Percentiles rank a stretch among this genome's conserved stretches.
Conservation (phyloP, 1,140 invertebrate species). For the Chrysoperla carnea region DNA sequence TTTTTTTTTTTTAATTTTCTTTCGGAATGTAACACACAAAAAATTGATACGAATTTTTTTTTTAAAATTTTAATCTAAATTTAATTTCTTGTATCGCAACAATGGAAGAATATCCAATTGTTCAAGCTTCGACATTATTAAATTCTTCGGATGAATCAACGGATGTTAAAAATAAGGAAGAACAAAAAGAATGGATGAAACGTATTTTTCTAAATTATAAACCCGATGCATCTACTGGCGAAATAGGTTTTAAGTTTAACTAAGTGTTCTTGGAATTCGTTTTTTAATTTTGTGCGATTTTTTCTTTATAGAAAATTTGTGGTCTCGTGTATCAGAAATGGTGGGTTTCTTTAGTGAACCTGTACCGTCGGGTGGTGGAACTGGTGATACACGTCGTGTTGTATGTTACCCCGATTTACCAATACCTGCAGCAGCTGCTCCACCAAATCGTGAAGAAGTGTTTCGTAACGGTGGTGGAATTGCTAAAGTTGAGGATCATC, state of each 20-base stretch:
- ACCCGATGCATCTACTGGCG: not conserved
- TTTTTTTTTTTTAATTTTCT: too few relatives aligned
- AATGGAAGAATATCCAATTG: too few relatives aligned
- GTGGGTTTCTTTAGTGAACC: slow-evolving; percentile 22
- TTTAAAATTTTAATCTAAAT: too few relatives aligned
- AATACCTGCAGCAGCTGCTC: slow-evolving; percentile 4
- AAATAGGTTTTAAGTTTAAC: not conserved
- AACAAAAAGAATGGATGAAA: not conserved
- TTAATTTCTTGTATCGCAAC: too few relatives aligned
- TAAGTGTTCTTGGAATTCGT: too few relatives aligned
- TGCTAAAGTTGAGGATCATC: not conserved
- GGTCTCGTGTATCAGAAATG: slow-evolving; percentile 22
- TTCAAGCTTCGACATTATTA: too few relatives aligned
- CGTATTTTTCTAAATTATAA: not conserved
- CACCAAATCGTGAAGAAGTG: not conserved
- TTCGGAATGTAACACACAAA: too few relatives aligned
- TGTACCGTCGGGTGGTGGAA: slow-evolving; percentile 13
- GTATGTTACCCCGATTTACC: slow-evolving; percentile 22
- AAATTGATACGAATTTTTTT: too few relatives aligned
- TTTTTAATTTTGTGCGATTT: not conserved
- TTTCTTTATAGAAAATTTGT: slow-evolving; percentile 19
- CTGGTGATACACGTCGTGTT: slow-evolving; percentile 17
- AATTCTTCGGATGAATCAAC: too few relatives aligned
- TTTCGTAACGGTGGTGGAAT: not conserved
- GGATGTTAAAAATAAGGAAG: not conserved